A percentile compares a stretch with the other conserved stretches of the same genome.
Evolutionary conservation across 2,888 invertebrate species (phyloP).

Genomic region (Drosophila siamana): DNA sequence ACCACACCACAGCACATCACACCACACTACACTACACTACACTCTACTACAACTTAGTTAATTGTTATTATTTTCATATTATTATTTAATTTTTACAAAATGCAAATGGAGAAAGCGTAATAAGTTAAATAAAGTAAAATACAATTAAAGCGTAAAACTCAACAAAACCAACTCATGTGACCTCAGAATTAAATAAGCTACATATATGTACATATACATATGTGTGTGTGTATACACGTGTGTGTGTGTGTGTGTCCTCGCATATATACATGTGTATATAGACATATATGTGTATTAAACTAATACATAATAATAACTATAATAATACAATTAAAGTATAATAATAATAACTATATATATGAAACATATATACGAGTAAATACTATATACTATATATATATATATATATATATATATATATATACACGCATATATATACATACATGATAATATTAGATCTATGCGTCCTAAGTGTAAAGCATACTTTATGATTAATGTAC

Average conservation of each 20-base stretch:
- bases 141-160: conserved; percentile 82
- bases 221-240: conserved; percentile 54
- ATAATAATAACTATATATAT: conserved; percentile 66
- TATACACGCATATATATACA: conserved; percentile 60
- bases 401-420: conserved; percentile 11
- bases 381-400: conserved; percentile 48
- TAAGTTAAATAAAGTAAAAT: conserved; percentile 68
- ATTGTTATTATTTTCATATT: conserved; percentile 80
- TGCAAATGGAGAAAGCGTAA: conserved; percentile 68
- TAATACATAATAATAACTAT: conserved; percentile 46
- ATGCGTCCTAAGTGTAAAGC: conserved; percentile 67
- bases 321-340: conserved; percentile 47
- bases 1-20: conserved; percentile 37
- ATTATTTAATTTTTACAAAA: conserved; percentile 78
- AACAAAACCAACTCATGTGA: conserved; percentile 86
- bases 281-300: conserved; percentile 46
- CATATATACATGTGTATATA: conserved; percentile 33
- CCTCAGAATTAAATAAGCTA: conserved; percentile 86
- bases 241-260: conserved; percentile 29
- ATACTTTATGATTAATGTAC: conserved; percentile 69
- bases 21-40: conserved; percentile 35
- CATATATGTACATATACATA: conserved; percentile 73
- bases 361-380: conserved; percentile 70
- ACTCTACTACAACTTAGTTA: conserved; percentile 71
- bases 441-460: conserved; percentile 74